Evolutionary conservation across 2,113 vertebrate genomes (phyloP), one percentile per base, ranked within the genome.

Genomic region (Calcarius ornatus): DNA sequence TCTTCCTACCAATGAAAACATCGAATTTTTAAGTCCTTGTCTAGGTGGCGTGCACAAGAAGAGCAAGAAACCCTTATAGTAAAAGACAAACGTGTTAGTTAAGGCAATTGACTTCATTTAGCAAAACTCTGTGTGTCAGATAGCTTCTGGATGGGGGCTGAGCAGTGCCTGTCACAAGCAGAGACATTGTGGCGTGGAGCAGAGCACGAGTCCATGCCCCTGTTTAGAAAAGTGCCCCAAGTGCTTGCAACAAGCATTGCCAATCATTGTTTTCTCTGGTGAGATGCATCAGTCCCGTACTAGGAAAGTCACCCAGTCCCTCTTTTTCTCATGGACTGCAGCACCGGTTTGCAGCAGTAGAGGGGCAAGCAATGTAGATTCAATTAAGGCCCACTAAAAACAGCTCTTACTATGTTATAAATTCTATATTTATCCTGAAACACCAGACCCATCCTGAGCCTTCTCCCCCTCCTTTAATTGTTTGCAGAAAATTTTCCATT

Each of bases 391-490:
- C 92, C 94, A 97, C 95, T 96, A 97, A 97, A 97, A 96, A 88
- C 90, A 73, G 95, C 95, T 97, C 96, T 97, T 98, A 97, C 95
- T 97, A 97, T 97, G 96, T 96, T 97, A 97, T 97, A 97, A 97
- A 97, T 96, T 97, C 96, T 98, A 96, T 97, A 98, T 98, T 97
- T 97, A 97, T 97, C 89, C 86, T 57, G 86, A 95, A 96, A 93
- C 95, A 95, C 79, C 79, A 95, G 50, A 61, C 80, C 91, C 96
- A 96, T 97, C 96, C 81, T 81, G 78, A 93, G 89, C 47, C 69
- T 95, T 66, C 89, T 81, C 60, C 33, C 45, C 89, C 84, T 86
- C 31, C 53, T 95, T 95, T 98, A 97, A 98, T 98, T 95, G 95
- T 95, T 97, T 97, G 94, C 97, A 98, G 97, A 95, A 97, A 87